Evolutionary conservation across 2,797 vertebrate genomes (phyloP).

Genomic region (Hoplostethus mediterraneus): DNA sequence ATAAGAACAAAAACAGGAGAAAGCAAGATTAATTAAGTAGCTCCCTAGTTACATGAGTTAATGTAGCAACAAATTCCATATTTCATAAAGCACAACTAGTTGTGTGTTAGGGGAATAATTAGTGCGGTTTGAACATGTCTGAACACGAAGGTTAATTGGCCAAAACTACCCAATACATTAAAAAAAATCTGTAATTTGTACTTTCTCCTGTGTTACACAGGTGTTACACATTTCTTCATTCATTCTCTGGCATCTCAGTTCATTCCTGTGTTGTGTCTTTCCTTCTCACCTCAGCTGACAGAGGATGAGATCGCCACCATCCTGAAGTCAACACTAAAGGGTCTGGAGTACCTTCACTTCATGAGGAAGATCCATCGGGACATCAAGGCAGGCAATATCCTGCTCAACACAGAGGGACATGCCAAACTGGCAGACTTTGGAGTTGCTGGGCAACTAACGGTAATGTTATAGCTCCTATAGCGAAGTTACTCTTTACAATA

Average conservation of each 20-base stretch:
- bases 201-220: not conserved
- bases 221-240: not conserved
- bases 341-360: conserved; percentile 98
- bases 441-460: conserved; percentile 97
- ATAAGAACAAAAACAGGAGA: too few species aligned
- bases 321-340: conserved; percentile 97
- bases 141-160: not conserved
- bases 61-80: not conserved
- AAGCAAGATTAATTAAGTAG: not conserved
- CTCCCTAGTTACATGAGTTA: not conserved
- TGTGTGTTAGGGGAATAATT: not conserved
- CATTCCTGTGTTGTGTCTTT: not conserved
- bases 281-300: conserved; percentile 87
- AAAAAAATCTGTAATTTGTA: not conserved
- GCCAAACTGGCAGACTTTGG: conserved; percentile 98
- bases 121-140: not conserved
- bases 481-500: not conserved
- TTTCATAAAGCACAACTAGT: not conserved
- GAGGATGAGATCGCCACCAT: conserved; percentile 99
- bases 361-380: conserved; percentile 99
- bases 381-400: conserved; percentile 99
- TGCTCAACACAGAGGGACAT: conserved; percentile 97
- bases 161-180: not conserved
- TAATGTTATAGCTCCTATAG: conserved; percentile 70
- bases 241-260: not conserved